A percentile compares a stretch with the other conserved stretches of the same genome.
These are phyloP conservation scores for Darevskia mixta DNA, from an alignment of 2,797 vertebrate genomes.

Conservation along the genomic window DNA sequence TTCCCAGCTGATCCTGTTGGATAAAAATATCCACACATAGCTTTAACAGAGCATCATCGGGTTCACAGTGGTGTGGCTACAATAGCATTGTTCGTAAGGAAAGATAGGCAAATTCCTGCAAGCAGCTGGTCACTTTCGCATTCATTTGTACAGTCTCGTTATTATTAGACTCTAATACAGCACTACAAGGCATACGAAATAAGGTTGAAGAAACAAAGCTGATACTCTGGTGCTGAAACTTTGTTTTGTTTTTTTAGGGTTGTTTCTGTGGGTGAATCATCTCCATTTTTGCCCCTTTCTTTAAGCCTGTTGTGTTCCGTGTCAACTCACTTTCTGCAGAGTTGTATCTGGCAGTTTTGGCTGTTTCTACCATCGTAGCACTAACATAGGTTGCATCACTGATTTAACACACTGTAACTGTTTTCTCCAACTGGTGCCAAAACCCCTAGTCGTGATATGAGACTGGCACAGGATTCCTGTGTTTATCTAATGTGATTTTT, in stretches of 20 bases:
- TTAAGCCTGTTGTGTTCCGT: neutral
- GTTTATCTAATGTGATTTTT: neutral
- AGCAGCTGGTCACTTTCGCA: neutral
- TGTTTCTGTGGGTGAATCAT: neutral
- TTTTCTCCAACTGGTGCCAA: neutral
- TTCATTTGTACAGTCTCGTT: neutral
- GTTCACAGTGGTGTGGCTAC: neutral
- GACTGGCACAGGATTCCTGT: neutral
- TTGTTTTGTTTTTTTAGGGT: neutral
- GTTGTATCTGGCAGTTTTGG: neutral
- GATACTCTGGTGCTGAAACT: neutral
- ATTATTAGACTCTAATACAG: neutral
- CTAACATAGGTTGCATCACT: neutral
- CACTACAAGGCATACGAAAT: neutral
- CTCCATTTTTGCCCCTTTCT: neutral
- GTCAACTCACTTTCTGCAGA: neutral
- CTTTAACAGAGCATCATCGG: neutral
- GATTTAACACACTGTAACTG: neutral
- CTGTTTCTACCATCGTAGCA: neutral
- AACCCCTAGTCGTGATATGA: neutral
- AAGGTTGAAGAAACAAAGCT: neutral
- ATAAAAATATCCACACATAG: neutral
- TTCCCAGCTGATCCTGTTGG: too few species aligned
- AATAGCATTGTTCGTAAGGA: neutral
- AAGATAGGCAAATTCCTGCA: neutral